These are phyloP conservation scores for Halocaridina rubra DNA, from an alignment of 2,888 invertebrate genomes.

Conservation along the genomic window DNA sequence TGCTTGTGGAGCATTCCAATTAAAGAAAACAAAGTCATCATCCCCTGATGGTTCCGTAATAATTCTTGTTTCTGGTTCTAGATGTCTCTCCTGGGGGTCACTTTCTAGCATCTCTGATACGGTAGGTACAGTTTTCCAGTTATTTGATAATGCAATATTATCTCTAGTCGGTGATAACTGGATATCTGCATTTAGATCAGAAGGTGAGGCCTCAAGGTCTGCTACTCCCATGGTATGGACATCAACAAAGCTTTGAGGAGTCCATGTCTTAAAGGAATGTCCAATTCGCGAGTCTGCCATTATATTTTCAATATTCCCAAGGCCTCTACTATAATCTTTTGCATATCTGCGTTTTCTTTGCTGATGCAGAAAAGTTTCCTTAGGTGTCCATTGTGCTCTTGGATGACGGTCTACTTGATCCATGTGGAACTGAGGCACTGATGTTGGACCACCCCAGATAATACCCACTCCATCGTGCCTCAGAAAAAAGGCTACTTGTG, in stretches of 20 bases:
- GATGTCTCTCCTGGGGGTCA: conserved; percentile 34
- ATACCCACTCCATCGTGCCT: conserved; percentile 60
- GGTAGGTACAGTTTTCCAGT: conserved; percentile 61
- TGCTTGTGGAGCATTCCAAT: conserved; percentile 54
- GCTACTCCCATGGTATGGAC: conserved; percentile 61
- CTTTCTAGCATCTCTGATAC: conserved; percentile 61
- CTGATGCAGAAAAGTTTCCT: not conserved
- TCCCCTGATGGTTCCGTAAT: conserved; percentile 61
- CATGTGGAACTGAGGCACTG: not conserved
- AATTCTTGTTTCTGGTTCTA: conserved; percentile 33
- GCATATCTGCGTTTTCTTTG: conserved; percentile 36
- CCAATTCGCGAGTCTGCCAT: conserved; percentile 42
- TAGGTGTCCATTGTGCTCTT: conserved; percentile 18
- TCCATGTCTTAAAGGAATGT: conserved; percentile 50
- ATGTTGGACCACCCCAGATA: conserved; percentile 61
- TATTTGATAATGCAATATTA: conserved; percentile 24
- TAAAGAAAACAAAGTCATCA: conserved; percentile 62
- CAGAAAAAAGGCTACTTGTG: conserved; percentile 59
- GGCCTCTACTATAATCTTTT: conserved; percentile 52
- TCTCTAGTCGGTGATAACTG: conserved; percentile 27
- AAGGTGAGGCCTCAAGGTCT: conserved; percentile 55
- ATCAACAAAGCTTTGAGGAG: conserved; percentile 58
- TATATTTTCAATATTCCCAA: conserved; percentile 60
- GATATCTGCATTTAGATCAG: conserved; percentile 15
- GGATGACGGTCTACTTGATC: conserved; percentile 56